Base-by-base conservation (phyloP, 2,888 invertebrate species). In the Standfussiana lucernea region DNA sequence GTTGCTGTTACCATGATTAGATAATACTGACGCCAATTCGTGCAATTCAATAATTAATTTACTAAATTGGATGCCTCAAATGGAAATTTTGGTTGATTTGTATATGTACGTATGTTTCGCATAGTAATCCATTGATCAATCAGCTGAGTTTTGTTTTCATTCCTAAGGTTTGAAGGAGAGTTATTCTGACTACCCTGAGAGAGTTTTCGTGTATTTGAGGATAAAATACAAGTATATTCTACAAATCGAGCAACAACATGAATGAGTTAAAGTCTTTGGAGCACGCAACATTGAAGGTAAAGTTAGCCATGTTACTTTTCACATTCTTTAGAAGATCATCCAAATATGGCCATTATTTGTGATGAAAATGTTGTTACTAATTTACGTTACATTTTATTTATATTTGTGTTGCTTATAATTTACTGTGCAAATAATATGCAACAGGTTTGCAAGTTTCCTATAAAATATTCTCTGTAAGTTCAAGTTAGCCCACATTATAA, bases 201-300 rank as follows among this genome's bases (percentile, higher is more conserved):
- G 40, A 73, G 24, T 74, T 59, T 62, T 65, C 50, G 56, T 66
- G 64, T 76, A 61, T 61, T 75, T 47, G 42, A 59, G 40, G 72
- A 83, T 76, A 75, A 87, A 87, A 81, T 79, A 80, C 59, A 77
- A 81, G 75, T 66, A 70, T 66, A 79, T 80, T 47, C 42, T 84
- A 65, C 35, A 74, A 74, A 76, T 82, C 74, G 28, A 83, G 86
- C 65, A 73, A 75, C 81, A 96, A 91, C 90, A 99, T 99, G 99
- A 98, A 99, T 93, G 99, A 99, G 97, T 97, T 99, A 83, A 99
- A 98, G 95, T 98, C 99, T 86, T 97, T 99, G 93, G 99, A 99
- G 95, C 99, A 99, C 97, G 98, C 99, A 72, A 99, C 99, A 42
- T 97, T 99, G 86, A 99, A 99, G 98, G 99, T 98, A 96, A 93